These are phyloP conservation scores for Serilophus lunatus DNA, from an alignment of 2,113 vertebrate genomes.

Conservation along the genomic window DNA sequence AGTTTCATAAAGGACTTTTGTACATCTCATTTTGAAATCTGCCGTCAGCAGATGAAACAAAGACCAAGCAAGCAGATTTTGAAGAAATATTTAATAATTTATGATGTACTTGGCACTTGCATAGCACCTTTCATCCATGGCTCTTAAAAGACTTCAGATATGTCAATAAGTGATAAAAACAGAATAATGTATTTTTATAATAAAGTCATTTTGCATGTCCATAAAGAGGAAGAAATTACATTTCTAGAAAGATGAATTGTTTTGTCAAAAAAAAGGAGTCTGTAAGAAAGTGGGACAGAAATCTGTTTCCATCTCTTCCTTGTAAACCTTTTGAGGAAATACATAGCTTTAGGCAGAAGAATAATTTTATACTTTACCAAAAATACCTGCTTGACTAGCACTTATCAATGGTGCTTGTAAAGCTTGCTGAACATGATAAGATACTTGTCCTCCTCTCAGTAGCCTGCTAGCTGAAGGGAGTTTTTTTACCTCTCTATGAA, in stretches of 20 bases:
- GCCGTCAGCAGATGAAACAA: neutral
- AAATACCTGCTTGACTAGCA: neutral
- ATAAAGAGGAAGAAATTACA: neutral
- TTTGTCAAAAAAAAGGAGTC: neutral
- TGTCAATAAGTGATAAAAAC: constrained; percentile 20
- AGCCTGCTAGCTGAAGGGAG: neutral
- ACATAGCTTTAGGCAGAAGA: neutral
- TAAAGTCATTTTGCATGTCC: neutral
- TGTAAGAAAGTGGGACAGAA: neutral
- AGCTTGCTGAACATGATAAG: neutral
- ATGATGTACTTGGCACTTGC: neutral
- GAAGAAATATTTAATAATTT: constrained; percentile 31
- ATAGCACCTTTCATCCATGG: constrained; percentile 8
- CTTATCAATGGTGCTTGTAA: neutral
- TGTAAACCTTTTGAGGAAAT: neutral
- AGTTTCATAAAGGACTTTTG: neutral
- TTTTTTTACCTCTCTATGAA: neutral
- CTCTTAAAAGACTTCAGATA: constrained; percentile 24
- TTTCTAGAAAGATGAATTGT: neutral
- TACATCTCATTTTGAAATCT: neutral
- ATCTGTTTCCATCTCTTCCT: neutral
- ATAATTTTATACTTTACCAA: neutral
- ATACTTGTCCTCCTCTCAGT: neutral
- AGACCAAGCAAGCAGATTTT: neutral
- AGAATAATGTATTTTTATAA: neutral